These are phyloP conservation scores for Saturnia japonica DNA, from an alignment of 2,888 invertebrate species.

Conservation along the genomic window DNA sequence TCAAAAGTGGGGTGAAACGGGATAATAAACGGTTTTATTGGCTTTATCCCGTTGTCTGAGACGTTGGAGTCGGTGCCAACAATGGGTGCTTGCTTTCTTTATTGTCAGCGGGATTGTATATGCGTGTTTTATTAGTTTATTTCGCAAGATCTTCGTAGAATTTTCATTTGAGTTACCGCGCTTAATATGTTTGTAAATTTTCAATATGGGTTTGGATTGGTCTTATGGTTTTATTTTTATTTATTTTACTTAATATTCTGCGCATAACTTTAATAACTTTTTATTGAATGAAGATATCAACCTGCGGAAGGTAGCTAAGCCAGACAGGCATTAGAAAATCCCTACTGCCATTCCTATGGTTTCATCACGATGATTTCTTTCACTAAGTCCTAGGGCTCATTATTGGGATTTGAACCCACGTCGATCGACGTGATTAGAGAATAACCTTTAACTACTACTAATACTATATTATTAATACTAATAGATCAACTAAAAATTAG, in stretches of 20 bases:
- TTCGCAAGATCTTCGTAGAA: not conserved
- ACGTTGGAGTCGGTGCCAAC: conserved; percentile 49
- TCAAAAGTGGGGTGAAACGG: conserved; percentile 58
- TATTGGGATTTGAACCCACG: too few relatives aligned
- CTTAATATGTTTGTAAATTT: not conserved
- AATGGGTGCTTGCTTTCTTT: conserved; percentile 46
- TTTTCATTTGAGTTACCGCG: conserved; percentile 2
- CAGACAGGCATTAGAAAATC: too few relatives aligned
- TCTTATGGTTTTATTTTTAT: not conserved
- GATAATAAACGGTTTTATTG: conserved; percentile 74
- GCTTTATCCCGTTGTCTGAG: conserved; percentile 53
- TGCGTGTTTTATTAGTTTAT: conserved; percentile 44
- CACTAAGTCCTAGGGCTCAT: too few relatives aligned
- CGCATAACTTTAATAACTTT: too few relatives aligned
- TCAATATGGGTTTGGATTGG: not conserved
- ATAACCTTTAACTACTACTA: not conserved
- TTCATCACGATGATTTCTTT: too few relatives aligned
- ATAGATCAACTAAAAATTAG: not conserved
- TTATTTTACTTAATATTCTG: not conserved
- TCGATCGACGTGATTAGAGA: too few relatives aligned
- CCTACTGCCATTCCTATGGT: too few relatives aligned
- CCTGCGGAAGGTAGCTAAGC: too few relatives aligned
- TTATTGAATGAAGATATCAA: not conserved
- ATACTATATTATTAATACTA: not conserved
- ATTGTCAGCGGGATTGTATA: conserved; percentile 42